Evolutionary conservation across 1,140 invertebrate species (phyloP).

Genomic region (Lycorma delicatula): DNA sequence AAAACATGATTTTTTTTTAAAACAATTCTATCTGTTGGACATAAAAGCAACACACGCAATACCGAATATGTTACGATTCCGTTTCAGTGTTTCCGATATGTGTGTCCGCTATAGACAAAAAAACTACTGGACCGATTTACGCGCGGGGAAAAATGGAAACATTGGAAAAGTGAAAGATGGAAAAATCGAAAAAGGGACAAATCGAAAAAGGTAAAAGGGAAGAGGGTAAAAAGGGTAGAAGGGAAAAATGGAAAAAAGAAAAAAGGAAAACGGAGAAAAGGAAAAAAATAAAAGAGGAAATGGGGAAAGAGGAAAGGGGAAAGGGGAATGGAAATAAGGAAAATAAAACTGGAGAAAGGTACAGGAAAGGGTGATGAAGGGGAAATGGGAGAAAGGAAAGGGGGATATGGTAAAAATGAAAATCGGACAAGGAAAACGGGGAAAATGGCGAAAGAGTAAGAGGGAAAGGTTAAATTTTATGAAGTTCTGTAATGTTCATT

Average conservation of each 20-base stretch:
- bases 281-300: not conserved
- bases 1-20: too few relatives aligned
- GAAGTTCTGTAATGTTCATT: too few relatives aligned
- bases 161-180: not conserved
- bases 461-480: constrained; percentile 4
- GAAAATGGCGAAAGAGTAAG: not conserved
- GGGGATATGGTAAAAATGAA: not conserved
- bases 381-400: not conserved
- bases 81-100: too few relatives aligned
- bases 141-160: not conserved
- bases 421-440: not conserved
- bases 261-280: not conserved
- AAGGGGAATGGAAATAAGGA: not conserved
- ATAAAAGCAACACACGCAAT: too few relatives aligned
- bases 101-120: too few relatives aligned
- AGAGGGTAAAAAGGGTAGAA: not conserved
- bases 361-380: not conserved
- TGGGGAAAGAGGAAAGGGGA: not conserved
- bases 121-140: too few relatives aligned
- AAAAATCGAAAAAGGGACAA: not conserved
- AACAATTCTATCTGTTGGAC: too few relatives aligned
- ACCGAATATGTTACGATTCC: too few relatives aligned
- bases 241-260: not conserved
- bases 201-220: not conserved
- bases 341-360: not conserved